These are phyloP conservation scores for Diprion similis DNA, from an alignment of 1,140 invertebrate genomes.

Conservation along the genomic window DNA sequence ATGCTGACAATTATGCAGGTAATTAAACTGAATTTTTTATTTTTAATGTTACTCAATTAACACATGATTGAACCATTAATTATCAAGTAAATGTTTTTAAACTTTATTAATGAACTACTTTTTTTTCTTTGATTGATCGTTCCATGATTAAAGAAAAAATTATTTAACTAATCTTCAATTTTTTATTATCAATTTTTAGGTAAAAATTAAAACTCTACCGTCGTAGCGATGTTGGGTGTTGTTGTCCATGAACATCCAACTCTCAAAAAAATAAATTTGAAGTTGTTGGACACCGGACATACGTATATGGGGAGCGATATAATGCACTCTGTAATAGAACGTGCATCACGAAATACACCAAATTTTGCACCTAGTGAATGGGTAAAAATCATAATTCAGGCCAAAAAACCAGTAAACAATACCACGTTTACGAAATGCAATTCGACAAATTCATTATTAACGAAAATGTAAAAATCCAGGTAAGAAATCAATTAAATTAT, in stretches of 20 bases:
- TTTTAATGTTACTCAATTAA: constrained; percentile 14
- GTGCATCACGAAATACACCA: not conserved
- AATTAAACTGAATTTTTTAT: constrained; percentile 10
- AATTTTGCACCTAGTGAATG: constrained; percentile 9
- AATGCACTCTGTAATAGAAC: constrained; percentile 13
- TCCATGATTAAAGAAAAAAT: too few species aligned
- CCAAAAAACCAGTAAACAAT: not conserved
- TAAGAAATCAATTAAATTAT: not conserved
- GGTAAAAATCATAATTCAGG: not conserved
- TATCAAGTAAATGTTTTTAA: too few species aligned
- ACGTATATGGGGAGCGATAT: constrained; percentile 8
- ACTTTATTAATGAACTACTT: too few species aligned
- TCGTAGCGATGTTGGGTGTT: constrained; percentile 5
- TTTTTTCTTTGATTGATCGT: too few species aligned
- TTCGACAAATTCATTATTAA: not conserved
- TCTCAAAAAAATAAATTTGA: not conserved
- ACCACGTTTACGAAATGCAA: not conserved
- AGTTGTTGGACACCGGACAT: constrained; percentile 10
- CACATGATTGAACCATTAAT: constrained; percentile 17
- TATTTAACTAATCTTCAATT: not conserved
- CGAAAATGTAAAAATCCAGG: not conserved
- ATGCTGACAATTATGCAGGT: constrained; percentile 24
- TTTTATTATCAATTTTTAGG: not conserved
- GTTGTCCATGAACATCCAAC: not conserved
- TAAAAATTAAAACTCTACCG: not conserved